Evolutionary conservation across 2,797 vertebrate genomes (phyloP), one percentile per base, ranked within the genome.

Genomic region (Anguilla pacifica): DNA sequence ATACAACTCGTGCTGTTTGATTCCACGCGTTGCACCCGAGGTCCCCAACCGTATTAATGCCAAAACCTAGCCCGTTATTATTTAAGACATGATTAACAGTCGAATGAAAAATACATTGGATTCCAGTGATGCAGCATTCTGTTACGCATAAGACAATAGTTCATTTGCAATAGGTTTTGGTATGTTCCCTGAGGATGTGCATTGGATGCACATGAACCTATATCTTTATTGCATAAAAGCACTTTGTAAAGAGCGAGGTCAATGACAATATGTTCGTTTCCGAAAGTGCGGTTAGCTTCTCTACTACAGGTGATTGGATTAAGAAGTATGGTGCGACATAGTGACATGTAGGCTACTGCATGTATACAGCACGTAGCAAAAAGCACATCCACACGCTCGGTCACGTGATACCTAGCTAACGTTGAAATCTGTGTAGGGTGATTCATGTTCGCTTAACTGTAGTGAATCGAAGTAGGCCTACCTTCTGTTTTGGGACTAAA

Each of bases 211-310:
- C 43, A 7, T 25, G 43, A n/a, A n/a, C 46, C 19, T 46, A 22
- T n/a, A 22, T 25, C 22, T 4, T 51, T 31, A 87, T 87, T 82
- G 81, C 84, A 87, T 87, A 64, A 61, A 84, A 67, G 83, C 84
- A 49, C 72, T 82, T 55, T 85, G 86, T 88, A 87, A 25, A 87
- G 86, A 70, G 81, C 77, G 64, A 84, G n/a, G 74, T 11, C 39
- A 5, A 67, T n/a, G 85, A 55, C 51, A 81, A 31, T 35, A 86
- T 91, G 74, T 93, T 93, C 89, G 93, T 89, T 92, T 94, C 93
- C 94, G 91, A 79, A 22, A 77, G 77, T 43, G 83, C 79, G 43
- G 10, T 81, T 35, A 85, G 28, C 53, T 87, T 28, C 51, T 67
- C 53, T 84, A 61, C 51, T 43, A 39, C 82, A 31, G 10, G 70